phyloP scores from a whole-genome alignment of 2,797 vertebrate genomes.

The Oreochromis mossambicus region DNA sequence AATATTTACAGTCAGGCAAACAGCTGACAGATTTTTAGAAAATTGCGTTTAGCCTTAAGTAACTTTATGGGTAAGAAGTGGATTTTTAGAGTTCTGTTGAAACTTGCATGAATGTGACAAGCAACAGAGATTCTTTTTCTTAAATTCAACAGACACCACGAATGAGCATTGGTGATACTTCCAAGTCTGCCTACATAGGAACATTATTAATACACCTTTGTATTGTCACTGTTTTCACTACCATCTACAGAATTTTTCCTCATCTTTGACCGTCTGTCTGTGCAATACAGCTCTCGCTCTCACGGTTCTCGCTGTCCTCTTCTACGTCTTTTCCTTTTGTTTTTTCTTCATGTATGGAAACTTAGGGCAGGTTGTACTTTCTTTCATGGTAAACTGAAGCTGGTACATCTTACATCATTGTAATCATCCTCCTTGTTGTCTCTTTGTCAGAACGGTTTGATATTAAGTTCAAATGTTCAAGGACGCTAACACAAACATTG shows the following conservation, averaged over 20 bases:
- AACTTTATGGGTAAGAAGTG: neutral
- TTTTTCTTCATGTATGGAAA: constrained; percentile 13
- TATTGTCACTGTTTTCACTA: neutral
- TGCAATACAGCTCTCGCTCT: neutral
- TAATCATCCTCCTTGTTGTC: neutral
- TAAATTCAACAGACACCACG: neutral
- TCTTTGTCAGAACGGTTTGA: neutral
- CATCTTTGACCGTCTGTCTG: neutral
- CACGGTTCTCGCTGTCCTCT: constrained; percentile 16
- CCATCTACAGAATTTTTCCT: neutral
- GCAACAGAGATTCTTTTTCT: neutral
- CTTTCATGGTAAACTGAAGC: constrained; percentile 4
- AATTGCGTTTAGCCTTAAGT: neutral
- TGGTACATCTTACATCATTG: constrained; percentile 15
- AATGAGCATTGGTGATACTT: neutral
- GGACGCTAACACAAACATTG: neutral
- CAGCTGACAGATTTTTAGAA: neutral
- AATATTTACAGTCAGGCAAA: neutral
- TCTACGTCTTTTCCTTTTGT: neutral
- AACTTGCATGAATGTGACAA: neutral
- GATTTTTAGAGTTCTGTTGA: neutral
- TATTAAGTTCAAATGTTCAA: neutral
- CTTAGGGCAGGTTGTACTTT: neutral
- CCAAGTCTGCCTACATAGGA: neutral
- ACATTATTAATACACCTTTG: neutral